Evolutionary conservation across 2,113 vertebrate species (phyloP), one percentile per base, ranked within the genome.

Genomic region (Indri indri): DNA sequence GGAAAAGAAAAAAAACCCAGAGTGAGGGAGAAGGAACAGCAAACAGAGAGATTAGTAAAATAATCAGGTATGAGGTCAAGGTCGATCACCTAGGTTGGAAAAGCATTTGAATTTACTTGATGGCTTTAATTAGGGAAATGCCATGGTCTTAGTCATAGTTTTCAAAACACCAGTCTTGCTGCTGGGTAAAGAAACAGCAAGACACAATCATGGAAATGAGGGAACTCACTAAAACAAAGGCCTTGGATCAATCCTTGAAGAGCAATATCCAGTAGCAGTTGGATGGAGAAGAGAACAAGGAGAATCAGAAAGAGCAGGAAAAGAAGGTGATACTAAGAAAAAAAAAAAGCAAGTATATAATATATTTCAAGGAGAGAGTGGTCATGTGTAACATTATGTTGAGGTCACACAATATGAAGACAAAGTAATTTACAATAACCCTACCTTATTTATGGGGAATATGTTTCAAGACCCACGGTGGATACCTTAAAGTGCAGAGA

Each of bases 41-140:
- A 50, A 6, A 20, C 1, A 4, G 23, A 63, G 34, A 20, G 5
- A 2, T 11, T 5, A 27, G 34, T 2, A 1, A 34, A 4, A 6
- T 6, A 20, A 40, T 10, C 1, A 1, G 20, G 8, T 30, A 6
- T 34, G 16, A 12, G 11, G 27, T 45, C n/a, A 22, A 63, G 6
- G 3, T 4, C 3, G 3, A 32, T 20, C 18, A 54, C 42, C 37
- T 30, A 25, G 3, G 17, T 32, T 92, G 17, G 1, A 81, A 70
- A 79, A 59, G 34, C 8, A 45, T 59, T 85, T 86, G 57, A 50
- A 1, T 83, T 61, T 66, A 27, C 42, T 32, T 54, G 34, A 84
- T 13, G 23, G 8, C 32, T 70, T 88, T n/a, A 81, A 42, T 79
- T 59, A 20, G 0, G 40, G 11, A 12, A 50, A 52, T 8, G 2